Base-by-base conservation (phyloP, 2,888 invertebrate genomes). In the Crossocerus cetratus region DNA sequence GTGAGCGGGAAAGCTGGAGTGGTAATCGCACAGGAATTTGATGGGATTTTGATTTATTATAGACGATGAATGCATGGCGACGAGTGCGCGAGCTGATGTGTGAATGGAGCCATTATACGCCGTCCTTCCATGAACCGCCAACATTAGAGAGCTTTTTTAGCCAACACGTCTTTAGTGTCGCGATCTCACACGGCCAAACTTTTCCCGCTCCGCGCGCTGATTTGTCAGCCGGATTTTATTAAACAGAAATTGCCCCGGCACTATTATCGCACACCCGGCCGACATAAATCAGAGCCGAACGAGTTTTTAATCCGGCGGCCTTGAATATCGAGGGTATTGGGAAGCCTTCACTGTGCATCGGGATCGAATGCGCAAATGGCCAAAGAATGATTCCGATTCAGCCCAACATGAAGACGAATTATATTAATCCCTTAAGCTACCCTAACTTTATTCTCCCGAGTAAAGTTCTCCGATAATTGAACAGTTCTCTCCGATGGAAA, bases 1-100 rank as follows among this genome's bases (percentile, higher is more conserved):
- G 55, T 54, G 54, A 45, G 21, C 14, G 16, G 2, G 16, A 49
- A 13, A 18, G 42, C 20, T 21, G 20, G 65, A 23, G 43, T 45
- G 45, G 56, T 55, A 69, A 69, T 59, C 63, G 76, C 54, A 63
- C 54, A 23, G 69, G 62, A 69, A 58, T 69, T 67, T 64, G 64
- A 66, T 57, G 45, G 20, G 49, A 5, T 44, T 59, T 59, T 65
- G 68, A 74, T 71, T 71, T 71, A 71, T 71, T 44, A 63, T 43
- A 20, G 8, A n/a, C 53, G 18, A 16, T 42, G 49, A 55, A 62
- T 60, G 20, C 22, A 13, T 45, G 45, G 22, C n/a, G 60, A 43
- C 2, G 22, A 43, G 32, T 32, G 11, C 11, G 5, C 62, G 3
- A 21, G 62, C 14, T 11, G 22, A 21, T 63, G 16, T n/a, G 20